Conservation (phyloP, 2,888 invertebrate genomes). For the Linnaemya vulpina region DNA sequence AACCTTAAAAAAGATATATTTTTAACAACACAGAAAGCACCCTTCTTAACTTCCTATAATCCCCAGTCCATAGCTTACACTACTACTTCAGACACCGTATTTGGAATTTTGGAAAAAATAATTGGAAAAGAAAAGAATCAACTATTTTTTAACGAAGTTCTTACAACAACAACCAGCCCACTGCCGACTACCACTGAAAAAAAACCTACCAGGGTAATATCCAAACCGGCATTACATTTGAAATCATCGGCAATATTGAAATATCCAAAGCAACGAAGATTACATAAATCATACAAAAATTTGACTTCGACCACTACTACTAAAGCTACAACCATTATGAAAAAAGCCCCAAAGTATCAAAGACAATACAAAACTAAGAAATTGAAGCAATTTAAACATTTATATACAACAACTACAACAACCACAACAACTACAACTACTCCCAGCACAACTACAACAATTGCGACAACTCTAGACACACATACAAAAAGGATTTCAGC, state of each 20-base stretch:
- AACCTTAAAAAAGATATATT: slow-evolving; percentile 23
- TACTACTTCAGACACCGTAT: slow-evolving; percentile 4
- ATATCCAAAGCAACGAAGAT: slow-evolving; percentile 51
- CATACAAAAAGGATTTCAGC: slow-evolving; percentile 10
- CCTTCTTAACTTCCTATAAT: slow-evolving; percentile 18
- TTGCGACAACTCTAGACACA: slow-evolving; percentile 35
- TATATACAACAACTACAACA: slow-evolving; percentile 44
- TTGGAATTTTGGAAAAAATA: background rate
- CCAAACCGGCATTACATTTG: slow-evolving; percentile 31
- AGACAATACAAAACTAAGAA: slow-evolving; percentile 64
- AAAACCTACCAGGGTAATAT: slow-evolving; percentile 22
- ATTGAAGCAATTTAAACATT: slow-evolving; percentile 59
- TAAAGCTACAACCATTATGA: slow-evolving; percentile 36
- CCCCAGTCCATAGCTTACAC: slow-evolving; percentile 23
- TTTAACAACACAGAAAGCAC: slow-evolving; percentile 35
- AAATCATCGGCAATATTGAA: slow-evolving; percentile 32
- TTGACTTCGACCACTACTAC: slow-evolving; percentile 43
- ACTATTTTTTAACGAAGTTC: background rate
- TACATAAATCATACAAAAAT: slow-evolving; percentile 45
- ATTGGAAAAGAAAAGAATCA: slow-evolving; percentile 3
- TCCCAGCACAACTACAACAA: slow-evolving; percentile 32
- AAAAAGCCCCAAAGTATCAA: slow-evolving; percentile 61
- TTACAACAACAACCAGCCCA: slow-evolving; percentile 18
- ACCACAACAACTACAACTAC: slow-evolving; percentile 45
- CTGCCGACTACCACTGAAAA: slow-evolving; percentile 52